phyloP scores from a whole-genome alignment of 2,797 vertebrate species.

The Emys orbicularis region DNA sequence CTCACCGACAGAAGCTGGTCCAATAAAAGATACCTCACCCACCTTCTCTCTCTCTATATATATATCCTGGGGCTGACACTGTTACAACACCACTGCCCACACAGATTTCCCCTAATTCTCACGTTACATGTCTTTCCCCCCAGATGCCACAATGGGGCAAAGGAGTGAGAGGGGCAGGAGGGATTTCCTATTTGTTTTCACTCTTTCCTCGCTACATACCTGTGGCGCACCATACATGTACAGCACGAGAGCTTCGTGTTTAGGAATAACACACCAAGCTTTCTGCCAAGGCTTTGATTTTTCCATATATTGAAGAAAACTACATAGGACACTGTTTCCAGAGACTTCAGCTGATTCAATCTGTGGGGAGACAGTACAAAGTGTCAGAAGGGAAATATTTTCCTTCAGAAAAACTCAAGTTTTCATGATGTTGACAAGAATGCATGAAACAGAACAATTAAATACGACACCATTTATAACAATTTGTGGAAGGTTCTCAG shows the following conservation, averaged over 20 bases:
- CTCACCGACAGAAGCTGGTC: neutral
- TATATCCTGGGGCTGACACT: neutral
- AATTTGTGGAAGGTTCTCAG: neutral
- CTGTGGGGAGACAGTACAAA: constrained; percentile 72
- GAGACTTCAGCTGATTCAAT: constrained; percentile 96
- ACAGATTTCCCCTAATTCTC: neutral
- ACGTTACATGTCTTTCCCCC: neutral
- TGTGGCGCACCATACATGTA: constrained; percentile 97
- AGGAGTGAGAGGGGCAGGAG: neutral
- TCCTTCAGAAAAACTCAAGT: neutral
- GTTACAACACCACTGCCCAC: neutral
- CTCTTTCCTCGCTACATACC: constrained; percentile 78
- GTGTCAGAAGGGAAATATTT: neutral
- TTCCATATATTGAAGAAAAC: constrained; percentile 97
- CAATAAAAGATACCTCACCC: neutral
- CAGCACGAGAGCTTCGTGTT: constrained; percentile 94
- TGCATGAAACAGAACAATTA: neutral
- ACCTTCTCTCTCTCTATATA: neutral
- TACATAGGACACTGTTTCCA: constrained; percentile 94
- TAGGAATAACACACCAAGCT: constrained; percentile 97
- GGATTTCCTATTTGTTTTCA: neutral
- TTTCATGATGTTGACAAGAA: neutral
- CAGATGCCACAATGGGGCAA: neutral
- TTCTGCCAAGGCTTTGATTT: constrained; percentile 97
- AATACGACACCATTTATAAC: neutral